Evolutionary conservation across 1,140 invertebrate species (phyloP).

Genomic region (Bombus vancouverensis): DNA sequence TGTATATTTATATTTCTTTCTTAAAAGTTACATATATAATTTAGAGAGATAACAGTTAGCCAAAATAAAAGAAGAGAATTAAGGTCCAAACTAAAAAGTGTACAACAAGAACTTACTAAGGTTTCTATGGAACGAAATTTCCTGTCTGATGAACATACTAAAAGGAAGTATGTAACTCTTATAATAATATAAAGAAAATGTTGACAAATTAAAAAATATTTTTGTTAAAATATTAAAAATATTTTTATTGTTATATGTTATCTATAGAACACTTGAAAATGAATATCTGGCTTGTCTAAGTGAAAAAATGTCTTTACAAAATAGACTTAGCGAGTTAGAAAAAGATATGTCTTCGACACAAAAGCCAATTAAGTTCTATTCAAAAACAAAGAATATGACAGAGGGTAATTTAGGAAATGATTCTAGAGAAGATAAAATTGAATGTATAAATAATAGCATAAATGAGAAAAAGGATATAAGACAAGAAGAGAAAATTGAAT

Average conservation of each 20-base stretch:
- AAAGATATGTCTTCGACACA: neutral
- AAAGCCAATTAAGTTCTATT: neutral
- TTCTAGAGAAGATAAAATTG: neutral
- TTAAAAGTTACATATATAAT: neutral
- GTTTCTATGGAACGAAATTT: slow-evolving; percentile 63
- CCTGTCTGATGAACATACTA: slow-evolving; percentile 48
- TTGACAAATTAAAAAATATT: neutral
- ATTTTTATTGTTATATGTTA: slow-evolving; percentile 2
- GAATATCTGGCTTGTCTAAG: slow-evolving; percentile 62
- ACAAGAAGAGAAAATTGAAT: neutral
- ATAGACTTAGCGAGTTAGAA: slow-evolving; percentile 17
- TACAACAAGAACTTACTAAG: slow-evolving; percentile 76
- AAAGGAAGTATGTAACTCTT: slow-evolving; percentile 58
- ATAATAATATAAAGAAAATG: neutral
- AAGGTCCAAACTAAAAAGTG: slow-evolving; percentile 71
- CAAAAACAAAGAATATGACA: neutral
- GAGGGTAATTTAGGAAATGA: no score
- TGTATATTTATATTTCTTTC: neutral
- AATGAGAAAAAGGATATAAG: neutral
- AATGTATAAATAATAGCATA: neutral
- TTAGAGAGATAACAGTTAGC: slow-evolving; percentile 76
- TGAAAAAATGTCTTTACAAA: slow-evolving; percentile 59
- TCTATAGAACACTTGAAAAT: slow-evolving; percentile 70
- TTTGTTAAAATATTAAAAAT: no score
- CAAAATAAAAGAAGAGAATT: slow-evolving; percentile 76